These are phyloP conservation scores for Monoplex corrugatus DNA, from an alignment of 2,888 invertebrate genomes.

Conservation along the genomic window DNA sequence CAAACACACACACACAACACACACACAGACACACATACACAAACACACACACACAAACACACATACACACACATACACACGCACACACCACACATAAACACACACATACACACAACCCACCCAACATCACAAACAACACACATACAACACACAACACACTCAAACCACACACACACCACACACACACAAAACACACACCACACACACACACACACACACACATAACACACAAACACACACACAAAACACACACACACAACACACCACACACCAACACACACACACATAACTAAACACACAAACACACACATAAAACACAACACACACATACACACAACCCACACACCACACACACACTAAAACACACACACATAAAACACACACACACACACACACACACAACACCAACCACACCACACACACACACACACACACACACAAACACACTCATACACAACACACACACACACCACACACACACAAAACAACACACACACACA, in stretches of 20 bases:
- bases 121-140: neutral
- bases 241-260: neutral
- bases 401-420: too few species aligned
- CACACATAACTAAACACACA: neutral
- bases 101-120: neutral
- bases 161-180: neutral
- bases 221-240: neutral
- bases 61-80: constrained; percentile 2
- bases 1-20: too few species aligned
- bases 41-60: neutral
- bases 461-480: neutral
- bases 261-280: neutral
- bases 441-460: neutral
- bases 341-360: too few species aligned
- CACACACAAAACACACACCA: neutral
- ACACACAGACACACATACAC: neutral
- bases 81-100: neutral
- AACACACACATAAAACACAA: neutral
- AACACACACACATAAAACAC: neutral
- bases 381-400: neutral
- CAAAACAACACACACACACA: neutral
- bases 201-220: neutral
- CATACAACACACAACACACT: neutral
- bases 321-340: too few species aligned
- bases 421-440: neutral